A percentile compares a stretch with the other conserved stretches of the same genome.
Conservation (phyloP, 2,888 invertebrate genomes). For the Psococerastis gibbosa region DNA sequence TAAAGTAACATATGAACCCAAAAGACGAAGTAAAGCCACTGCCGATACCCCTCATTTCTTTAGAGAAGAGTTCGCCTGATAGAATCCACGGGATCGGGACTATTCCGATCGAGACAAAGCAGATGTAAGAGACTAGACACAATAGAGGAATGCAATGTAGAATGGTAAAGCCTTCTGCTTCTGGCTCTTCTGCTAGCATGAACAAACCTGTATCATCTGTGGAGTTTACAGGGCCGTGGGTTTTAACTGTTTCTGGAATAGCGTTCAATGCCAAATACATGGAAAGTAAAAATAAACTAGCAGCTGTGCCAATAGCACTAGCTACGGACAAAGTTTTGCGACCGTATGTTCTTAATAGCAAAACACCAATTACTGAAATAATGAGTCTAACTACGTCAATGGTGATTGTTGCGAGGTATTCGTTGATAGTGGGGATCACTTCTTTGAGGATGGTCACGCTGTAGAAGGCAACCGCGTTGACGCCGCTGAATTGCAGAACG, state of each 20-base stretch:
- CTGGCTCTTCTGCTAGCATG: background rate
- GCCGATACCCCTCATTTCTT: conserved; percentile 33
- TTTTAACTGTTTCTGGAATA: too few species aligned
- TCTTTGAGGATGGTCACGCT: conserved; percentile 43
- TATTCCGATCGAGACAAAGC: conserved; percentile 38
- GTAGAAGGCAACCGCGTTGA: conserved; percentile 52
- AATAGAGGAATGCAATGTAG: conserved; percentile 29
- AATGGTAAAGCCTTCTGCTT: background rate
- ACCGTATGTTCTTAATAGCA: conserved; percentile 38
- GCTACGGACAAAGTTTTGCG: conserved; percentile 42
- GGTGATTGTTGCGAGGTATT: conserved; percentile 42
- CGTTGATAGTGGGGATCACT: conserved; percentile 39
- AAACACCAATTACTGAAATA: conserved; percentile 41
- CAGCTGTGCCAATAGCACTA: conserved; percentile 40
- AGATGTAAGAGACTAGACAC: conserved; percentile 36
- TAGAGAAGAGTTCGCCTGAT: conserved; percentile 40
- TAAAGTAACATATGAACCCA: conserved; percentile 41
- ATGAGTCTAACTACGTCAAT: conserved; percentile 42
- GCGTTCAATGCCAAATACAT: background rate
- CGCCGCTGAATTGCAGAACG: conserved; percentile 48
- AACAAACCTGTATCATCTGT: background rate
- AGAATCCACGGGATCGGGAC: conserved; percentile 54
- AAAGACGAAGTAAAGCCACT: conserved; percentile 46
- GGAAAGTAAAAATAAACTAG: conserved; percentile 4
- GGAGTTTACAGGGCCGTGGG: background rate